Evolutionary conservation across 1,140 invertebrate species (phyloP).

Genomic region (Drosophila paulistorum): DNA sequence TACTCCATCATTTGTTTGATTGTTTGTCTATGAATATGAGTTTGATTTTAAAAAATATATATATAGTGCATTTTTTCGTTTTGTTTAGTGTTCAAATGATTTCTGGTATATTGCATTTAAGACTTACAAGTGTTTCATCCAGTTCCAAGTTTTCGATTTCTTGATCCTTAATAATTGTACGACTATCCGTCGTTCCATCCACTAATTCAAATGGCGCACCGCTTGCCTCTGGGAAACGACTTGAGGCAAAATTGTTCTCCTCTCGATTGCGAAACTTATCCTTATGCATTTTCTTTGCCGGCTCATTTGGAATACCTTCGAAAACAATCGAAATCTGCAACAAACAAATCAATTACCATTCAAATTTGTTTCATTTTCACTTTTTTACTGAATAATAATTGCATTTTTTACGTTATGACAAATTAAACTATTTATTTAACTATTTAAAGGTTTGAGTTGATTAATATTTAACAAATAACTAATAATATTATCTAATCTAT

Average conservation of each 20-base stretch:
- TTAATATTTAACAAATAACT: no score
- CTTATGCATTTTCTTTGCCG: slow-evolving; percentile 50
- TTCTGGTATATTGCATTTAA: background rate
- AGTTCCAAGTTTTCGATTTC: slow-evolving; percentile 52
- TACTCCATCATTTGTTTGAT: slow-evolving; percentile 56
- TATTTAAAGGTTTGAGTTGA: no score
- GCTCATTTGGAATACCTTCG: slow-evolving; percentile 44
- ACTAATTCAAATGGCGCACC: slow-evolving; percentile 80
- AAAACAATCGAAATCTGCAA: slow-evolving; percentile 64
- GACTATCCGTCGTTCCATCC: slow-evolving; percentile 35
- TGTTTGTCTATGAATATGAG: slow-evolving; percentile 66
- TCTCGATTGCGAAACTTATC: slow-evolving; percentile 56
- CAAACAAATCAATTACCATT: background rate
- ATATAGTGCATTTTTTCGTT: background rate
- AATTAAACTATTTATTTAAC: no score
- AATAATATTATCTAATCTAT: no score
- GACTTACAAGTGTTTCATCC: slow-evolving; percentile 69
- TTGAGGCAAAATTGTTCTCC: slow-evolving; percentile 49
- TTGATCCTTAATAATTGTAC: slow-evolving; percentile 29
- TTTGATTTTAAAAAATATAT: slow-evolving; percentile 45
- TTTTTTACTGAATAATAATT: no score
- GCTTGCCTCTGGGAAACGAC: slow-evolving; percentile 44
- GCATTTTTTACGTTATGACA: no score
- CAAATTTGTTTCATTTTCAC: no score
- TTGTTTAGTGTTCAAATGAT: slow-evolving; percentile 21